These are phyloP conservation scores for Neolamprologus sp. DNA, from an alignment of 2,113 vertebrate genomes.

Conservation along the genomic window DNA sequence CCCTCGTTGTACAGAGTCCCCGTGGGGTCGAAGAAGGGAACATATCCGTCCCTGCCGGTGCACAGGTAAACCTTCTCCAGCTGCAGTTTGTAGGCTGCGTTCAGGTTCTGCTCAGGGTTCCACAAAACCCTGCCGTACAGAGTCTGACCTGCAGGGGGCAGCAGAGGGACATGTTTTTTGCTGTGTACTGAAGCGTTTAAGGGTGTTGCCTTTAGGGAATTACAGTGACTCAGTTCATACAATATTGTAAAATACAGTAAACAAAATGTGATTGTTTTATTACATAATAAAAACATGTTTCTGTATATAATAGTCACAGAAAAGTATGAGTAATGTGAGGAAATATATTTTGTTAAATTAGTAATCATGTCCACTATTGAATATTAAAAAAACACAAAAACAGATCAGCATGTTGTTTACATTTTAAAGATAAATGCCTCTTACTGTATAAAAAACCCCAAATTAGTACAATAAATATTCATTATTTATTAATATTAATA, in stretches of 20 bases:
- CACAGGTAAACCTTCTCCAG: slow-evolving; percentile 98
- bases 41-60: slow-evolving; percentile 88
- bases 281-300: background rate
- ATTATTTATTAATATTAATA: background rate
- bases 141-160: slow-evolving; percentile 79
- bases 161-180: background rate
- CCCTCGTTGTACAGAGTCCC: slow-evolving; percentile 96
- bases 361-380: background rate
- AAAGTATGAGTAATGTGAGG: background rate
- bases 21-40: slow-evolving; percentile 95
- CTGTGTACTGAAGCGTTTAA: background rate
- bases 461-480: background rate
- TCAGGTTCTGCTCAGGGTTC: slow-evolving; percentile 94
- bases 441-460: fast-evolving
- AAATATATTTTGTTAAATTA: background rate
- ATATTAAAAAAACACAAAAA: background rate
- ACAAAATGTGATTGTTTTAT: background rate
- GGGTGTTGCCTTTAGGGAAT: background rate
- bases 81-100: slow-evolving; percentile 88
- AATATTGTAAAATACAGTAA: fast-evolving
- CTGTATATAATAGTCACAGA: background rate
- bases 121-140: slow-evolving; percentile 91
- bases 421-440: background rate
- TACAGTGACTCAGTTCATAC: fast-evolving
- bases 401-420: background rate